Conservation (phyloP, 2,113 vertebrate species). For the Malurus elegans region DNA sequence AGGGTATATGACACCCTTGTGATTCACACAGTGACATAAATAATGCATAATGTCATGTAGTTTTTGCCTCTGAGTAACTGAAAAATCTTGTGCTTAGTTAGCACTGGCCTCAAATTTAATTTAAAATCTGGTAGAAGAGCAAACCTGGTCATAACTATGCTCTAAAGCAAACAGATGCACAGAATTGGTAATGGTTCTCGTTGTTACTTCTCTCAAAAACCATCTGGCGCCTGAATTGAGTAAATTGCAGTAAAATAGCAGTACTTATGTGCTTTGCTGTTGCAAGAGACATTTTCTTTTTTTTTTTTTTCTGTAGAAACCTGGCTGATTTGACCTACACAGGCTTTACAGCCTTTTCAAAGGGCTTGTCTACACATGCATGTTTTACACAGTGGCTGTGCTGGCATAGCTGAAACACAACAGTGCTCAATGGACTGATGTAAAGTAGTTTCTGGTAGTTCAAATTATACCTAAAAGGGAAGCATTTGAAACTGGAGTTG, state of each 20-base stretch:
- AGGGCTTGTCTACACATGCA: slow-evolving; percentile 42
- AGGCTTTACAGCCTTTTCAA: slow-evolving; percentile 34
- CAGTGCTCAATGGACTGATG: background rate
- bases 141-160: slow-evolving; percentile 33
- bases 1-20: background rate
- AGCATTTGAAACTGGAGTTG: background rate
- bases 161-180: slow-evolving; percentile 49
- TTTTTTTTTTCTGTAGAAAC: background rate
- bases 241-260: slow-evolving; percentile 52
- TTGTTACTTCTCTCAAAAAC: slow-evolving; percentile 46
- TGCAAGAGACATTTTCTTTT: slow-evolving; percentile 12
- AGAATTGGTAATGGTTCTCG: slow-evolving; percentile 34
- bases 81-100: background rate
- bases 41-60: background rate
- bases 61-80: background rate
- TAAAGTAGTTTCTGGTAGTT: slow-evolving; percentile 10
- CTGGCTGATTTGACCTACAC: slow-evolving; percentile 47
- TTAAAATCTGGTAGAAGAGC: slow-evolving; percentile 1
- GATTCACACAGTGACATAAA: background rate
- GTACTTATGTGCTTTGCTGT: slow-evolving; percentile 39
- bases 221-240: slow-evolving; percentile 36
- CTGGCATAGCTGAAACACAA: slow-evolving; percentile 32
- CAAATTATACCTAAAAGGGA: background rate
- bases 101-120: background rate
- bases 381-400: slow-evolving; percentile 7